Percentiles rank a stretch among this genome's conserved stretches.
Conservation (phyloP, 1,140 invertebrate genomes). For the Hylaeus volcanicus region DNA sequence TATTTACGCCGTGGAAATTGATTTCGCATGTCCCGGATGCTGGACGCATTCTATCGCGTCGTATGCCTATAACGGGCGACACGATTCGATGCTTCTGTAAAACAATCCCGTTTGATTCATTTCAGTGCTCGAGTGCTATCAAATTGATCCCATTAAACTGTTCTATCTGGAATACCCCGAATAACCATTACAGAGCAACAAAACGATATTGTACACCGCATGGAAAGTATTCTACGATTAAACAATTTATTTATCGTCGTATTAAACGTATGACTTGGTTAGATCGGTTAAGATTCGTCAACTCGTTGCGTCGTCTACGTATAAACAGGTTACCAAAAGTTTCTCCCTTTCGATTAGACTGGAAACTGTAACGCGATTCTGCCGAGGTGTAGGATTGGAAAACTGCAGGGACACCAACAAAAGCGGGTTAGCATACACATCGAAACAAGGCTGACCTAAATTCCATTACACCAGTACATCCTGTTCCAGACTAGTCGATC, state of each 20-base stretch:
- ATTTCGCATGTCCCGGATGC: conserved; percentile 46
- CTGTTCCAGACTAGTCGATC: not conserved
- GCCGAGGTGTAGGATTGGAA: not conserved
- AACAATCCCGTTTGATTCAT: conserved; percentile 37
- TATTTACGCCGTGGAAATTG: conserved; percentile 42
- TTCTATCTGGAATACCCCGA: conserved; percentile 14
- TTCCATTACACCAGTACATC: conserved; percentile 1
- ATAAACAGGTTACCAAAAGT: not conserved
- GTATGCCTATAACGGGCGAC: not conserved
- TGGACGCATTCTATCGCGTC: conserved; percentile 28
- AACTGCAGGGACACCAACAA: not conserved
- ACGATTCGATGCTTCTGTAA: conserved; percentile 9
- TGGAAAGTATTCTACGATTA: no score
- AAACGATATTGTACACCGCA: no score
- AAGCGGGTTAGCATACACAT: conserved; percentile 1
- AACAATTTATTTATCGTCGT: no score
- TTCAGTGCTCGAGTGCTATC: conserved; percentile 1
- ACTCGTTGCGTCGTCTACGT: not conserved
- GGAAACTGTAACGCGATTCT: not conserved
- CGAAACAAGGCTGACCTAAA: conserved; percentile 10
- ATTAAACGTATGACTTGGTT: no score
- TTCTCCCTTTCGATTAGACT: not conserved
- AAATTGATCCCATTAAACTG: conserved; percentile 25
- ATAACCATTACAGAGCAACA: not conserved
- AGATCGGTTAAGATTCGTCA: not conserved